These are phyloP conservation scores for Escarpia spicata DNA, from an alignment of 2,888 invertebrate genomes.

Conservation along the genomic window DNA sequence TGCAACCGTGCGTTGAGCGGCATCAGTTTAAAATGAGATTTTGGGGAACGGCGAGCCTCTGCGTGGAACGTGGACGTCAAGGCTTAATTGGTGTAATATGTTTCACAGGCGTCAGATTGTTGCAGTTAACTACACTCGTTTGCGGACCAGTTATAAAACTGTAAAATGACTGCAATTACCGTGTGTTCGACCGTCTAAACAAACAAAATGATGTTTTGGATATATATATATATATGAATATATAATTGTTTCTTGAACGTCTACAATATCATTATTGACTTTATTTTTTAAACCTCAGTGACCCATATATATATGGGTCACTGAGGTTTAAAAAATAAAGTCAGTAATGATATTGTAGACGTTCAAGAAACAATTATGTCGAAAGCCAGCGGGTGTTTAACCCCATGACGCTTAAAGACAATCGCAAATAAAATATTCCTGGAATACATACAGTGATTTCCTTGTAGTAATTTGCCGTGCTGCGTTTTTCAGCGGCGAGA, in stretches of 20 bases:
- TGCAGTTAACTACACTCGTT: background rate
- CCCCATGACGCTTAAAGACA: background rate
- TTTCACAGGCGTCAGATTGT: background rate
- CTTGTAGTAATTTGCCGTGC: background rate
- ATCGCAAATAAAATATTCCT: background rate
- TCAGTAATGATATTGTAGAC: too few species aligned
- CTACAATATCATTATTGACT: too few species aligned
- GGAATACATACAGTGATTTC: background rate
- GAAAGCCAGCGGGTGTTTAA: background rate
- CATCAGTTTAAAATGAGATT: background rate
- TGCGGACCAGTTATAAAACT: too few species aligned
- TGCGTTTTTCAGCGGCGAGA: conserved; percentile 13
- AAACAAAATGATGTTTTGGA: too few species aligned
- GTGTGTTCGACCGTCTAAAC: too few species aligned
- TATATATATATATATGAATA: too few species aligned
- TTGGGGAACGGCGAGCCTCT: background rate
- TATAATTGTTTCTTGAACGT: too few species aligned
- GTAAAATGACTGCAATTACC: too few species aligned
- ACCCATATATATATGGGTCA: too few species aligned
- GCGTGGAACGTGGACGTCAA: background rate
- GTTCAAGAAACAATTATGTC: too few species aligned
- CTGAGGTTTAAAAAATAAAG: too few species aligned
- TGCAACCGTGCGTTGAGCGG: background rate
- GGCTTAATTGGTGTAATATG: background rate
- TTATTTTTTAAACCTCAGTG: too few species aligned